Base-by-base conservation (phyloP, 2,888 invertebrate species). In the Meiosimyza decipiens region DNA sequence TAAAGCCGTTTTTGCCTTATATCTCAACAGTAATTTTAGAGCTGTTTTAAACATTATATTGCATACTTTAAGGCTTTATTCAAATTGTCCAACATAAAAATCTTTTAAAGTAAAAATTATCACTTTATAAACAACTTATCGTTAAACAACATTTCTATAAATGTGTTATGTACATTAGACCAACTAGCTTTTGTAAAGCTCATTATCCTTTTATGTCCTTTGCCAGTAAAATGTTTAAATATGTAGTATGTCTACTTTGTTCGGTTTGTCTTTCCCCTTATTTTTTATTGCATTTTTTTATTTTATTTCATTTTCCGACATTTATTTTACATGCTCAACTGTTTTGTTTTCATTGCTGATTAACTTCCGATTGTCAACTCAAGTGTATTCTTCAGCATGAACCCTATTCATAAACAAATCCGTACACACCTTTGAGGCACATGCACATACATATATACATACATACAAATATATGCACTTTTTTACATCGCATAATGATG, bases 311-410 rank as follows among this genome's bases (percentile, higher is more conserved):
- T 40, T 40, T 40, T 40, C 40, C 40, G 40, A 40, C 40, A 40
- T 40, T 40, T 40, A 18, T 59, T 59, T 28, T 59, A 15, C 49
- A 59, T 22, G 49, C 50, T 62, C 28, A 40, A 62, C 16, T 64
- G 12, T 52, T 62, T 22, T 40, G 40, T 40, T 40, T 40, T 40
- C n/a, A 4, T 59, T 70, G 68, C 57, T 71, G 71, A 71, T 64
- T 71, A 71, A 71, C 71, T 71, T 71, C 65, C 71, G 64, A 65
- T 71, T 71, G 71, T 59, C 65, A 65, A 28, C 71, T 71, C 55
- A 54, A 64, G 71, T 63, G 70, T 52, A 62, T 63, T 63, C 62
- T 62, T 22, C 40, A 52, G 62, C 52, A 16, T 52, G 60, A 70
- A 70, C 63, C 63, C 70, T 62, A 55, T 52, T 33, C 60, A 18